A percentile compares a stretch with the other conserved stretches of the same genome.
These are phyloP conservation scores for Helogale parvula DNA, from an alignment of 2,113 vertebrate species.

Conservation along the genomic window DNA sequence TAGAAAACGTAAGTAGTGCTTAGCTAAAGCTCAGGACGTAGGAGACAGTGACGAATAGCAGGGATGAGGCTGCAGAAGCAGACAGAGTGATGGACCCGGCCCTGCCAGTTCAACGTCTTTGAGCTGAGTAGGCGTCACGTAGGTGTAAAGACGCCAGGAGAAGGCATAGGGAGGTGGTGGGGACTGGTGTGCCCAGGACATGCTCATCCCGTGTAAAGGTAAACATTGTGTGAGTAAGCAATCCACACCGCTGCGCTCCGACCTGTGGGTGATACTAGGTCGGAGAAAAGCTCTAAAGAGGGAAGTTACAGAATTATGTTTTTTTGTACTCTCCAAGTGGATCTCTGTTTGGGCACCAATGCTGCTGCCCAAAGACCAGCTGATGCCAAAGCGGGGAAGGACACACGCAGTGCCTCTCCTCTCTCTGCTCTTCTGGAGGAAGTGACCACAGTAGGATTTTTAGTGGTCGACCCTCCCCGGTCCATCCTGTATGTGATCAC, in stretches of 20 bases:
- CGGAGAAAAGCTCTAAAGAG: too few species aligned
- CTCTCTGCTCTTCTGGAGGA: too few species aligned
- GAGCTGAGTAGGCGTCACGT: rapidly evolving
- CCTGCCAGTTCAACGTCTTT: rapidly evolving
- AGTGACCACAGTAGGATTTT: background rate
- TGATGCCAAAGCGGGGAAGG: background rate
- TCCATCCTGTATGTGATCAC: background rate
- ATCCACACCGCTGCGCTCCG: background rate
- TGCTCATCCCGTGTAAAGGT: background rate
- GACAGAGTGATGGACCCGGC: rapidly evolving
- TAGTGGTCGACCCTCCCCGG: too few species aligned
- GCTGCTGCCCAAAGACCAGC: background rate
- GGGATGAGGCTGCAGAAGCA: too few species aligned
- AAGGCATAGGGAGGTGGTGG: too few species aligned
- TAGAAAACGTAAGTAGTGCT: background rate
- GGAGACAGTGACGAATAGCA: background rate
- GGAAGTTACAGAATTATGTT: background rate
- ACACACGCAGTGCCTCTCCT: background rate
- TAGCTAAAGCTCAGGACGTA: background rate
- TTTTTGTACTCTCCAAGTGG: background rate
- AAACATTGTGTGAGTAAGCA: background rate
- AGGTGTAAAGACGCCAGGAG: rapidly evolving
- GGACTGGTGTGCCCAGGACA: too few species aligned
- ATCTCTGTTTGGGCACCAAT: rapidly evolving
- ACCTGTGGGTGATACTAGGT: rapidly evolving